Evolutionary conservation across 2,797 vertebrate species (phyloP).

Genomic region (Acestrorhynchus altus): DNA sequence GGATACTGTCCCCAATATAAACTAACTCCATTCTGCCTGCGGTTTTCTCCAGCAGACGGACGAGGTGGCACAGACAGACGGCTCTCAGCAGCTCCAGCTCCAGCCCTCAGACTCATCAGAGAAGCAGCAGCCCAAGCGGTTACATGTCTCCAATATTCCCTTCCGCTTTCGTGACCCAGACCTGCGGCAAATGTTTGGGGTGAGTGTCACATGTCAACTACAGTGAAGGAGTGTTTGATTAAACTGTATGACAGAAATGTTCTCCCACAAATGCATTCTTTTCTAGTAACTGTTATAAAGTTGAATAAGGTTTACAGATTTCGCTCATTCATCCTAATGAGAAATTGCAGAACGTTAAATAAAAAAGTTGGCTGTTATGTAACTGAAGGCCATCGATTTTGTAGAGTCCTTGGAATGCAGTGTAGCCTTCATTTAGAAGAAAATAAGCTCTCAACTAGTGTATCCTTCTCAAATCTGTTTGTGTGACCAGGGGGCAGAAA

Average conservation of each 20-base stretch:
- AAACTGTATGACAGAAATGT: no score
- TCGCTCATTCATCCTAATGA: not conserved
- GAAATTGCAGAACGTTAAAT: no score
- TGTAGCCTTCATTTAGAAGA: no score
- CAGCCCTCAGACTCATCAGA: slow-evolving; percentile 90
- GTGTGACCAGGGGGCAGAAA: no score
- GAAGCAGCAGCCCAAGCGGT: slow-evolving; percentile 96
- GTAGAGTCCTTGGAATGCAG: not conserved
- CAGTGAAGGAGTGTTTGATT: slow-evolving; percentile 1
- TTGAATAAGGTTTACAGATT: not conserved
- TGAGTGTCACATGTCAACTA: slow-evolving; percentile 75
- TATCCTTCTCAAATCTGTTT: no score
- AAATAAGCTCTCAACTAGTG: no score
- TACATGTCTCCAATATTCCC: slow-evolving; percentile 99
- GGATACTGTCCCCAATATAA: not conserved
- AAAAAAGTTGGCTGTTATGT: no score
- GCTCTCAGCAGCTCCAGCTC: slow-evolving; percentile 87
- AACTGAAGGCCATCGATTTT: no score
- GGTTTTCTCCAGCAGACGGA: slow-evolving; percentile 85
- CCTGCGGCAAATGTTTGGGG: slow-evolving; percentile 98
- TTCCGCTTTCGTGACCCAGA: slow-evolving; percentile 98
- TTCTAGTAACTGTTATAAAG: not conserved
- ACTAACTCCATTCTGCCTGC: slow-evolving; percentile 61
- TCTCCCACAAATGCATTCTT: not conserved
- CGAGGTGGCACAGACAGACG: slow-evolving; percentile 94